Percentiles rank a stretch among this genome's conserved stretches.
Evolutionary conservation across 2,113 vertebrate species (phyloP).

Genomic region (Salvelinus fontinalis): DNA sequence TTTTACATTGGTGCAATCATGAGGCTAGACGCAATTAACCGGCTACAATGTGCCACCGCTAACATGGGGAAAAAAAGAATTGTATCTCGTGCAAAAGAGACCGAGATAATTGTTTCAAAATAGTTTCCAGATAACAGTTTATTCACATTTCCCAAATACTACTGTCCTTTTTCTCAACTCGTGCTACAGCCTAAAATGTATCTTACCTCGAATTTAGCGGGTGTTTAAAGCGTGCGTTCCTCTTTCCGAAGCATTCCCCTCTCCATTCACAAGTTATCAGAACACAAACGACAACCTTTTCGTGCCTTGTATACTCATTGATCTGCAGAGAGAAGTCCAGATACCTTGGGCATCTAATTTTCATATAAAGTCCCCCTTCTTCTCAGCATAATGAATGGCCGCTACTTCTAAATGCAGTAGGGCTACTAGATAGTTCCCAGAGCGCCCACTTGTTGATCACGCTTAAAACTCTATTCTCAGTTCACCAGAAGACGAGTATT

Average conservation of each 20-base stretch:
- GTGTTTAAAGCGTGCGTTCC: not conserved
- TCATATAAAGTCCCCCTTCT: not conserved
- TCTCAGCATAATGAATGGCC: not conserved
- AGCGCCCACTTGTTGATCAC: not conserved
- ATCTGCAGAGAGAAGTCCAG: constrained; percentile 1
- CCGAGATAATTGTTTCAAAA: not conserved
- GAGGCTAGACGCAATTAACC: too few species aligned
- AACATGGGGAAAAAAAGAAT: too few species aligned
- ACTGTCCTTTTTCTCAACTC: not conserved
- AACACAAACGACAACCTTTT: not conserved
- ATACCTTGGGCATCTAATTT: not conserved
- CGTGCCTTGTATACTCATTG: not conserved
- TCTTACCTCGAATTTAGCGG: not conserved
- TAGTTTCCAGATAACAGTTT: not conserved
- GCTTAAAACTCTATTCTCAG: not conserved
- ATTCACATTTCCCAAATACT: not conserved
- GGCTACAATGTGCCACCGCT: too few species aligned
- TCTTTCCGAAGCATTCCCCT: constrained; percentile 1
- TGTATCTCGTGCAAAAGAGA: too few species aligned
- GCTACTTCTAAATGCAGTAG: not conserved
- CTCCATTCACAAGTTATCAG: not conserved
- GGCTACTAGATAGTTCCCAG: not conserved
- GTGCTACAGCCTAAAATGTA: too few species aligned
- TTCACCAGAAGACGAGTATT: not conserved
- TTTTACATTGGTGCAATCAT: too few species aligned